phyloP scores from a whole-genome alignment of 2,113 vertebrate genomes.

The Tretioscincus oriximinensis region DNA sequence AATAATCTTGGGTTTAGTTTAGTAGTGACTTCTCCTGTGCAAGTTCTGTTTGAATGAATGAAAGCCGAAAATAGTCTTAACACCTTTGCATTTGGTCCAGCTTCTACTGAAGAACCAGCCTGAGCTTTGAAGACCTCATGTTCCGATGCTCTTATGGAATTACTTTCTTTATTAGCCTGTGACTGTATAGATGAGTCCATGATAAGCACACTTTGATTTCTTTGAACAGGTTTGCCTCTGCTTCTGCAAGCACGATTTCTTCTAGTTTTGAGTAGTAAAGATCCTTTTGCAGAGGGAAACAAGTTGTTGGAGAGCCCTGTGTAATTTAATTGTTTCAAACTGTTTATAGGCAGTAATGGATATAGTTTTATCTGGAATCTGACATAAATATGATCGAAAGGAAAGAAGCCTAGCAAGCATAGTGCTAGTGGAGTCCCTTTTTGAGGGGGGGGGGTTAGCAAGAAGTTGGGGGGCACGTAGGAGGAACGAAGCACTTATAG shows the following conservation, averaged over 20 bases:
- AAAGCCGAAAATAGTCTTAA: neutral
- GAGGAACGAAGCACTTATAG: too few species aligned
- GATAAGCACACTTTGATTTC: slow-evolving; percentile 60
- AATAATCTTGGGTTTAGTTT: slow-evolving; percentile 71
- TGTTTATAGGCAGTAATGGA: slow-evolving; percentile 12
- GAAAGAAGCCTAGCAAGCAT: slow-evolving; percentile 21
- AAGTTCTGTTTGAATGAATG: slow-evolving; percentile 43
- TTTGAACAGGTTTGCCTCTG: slow-evolving; percentile 11
- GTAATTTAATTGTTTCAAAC: slow-evolving; percentile 12
- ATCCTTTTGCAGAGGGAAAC: neutral
- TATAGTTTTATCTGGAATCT: slow-evolving; percentile 23
- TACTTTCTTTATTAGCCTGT: slow-evolving; percentile 35
- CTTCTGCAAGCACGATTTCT: slow-evolving; percentile 24
- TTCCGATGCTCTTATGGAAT: neutral
- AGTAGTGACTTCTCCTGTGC: slow-evolving; percentile 22
- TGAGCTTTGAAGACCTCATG: neutral
- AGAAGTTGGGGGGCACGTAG: too few species aligned
- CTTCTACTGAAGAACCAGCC: neutral
- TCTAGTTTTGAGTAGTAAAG: slow-evolving; percentile 23
- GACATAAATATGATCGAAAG: neutral
- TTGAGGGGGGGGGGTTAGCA: too few species aligned
- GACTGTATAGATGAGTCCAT: slow-evolving; percentile 44
- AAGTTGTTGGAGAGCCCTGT: slow-evolving; percentile 9
- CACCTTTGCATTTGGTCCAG: neutral
- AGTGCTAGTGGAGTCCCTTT: too few species aligned